Conservation (phyloP, 2,113 vertebrate species). For the Cochlearius cochlearius region DNA sequence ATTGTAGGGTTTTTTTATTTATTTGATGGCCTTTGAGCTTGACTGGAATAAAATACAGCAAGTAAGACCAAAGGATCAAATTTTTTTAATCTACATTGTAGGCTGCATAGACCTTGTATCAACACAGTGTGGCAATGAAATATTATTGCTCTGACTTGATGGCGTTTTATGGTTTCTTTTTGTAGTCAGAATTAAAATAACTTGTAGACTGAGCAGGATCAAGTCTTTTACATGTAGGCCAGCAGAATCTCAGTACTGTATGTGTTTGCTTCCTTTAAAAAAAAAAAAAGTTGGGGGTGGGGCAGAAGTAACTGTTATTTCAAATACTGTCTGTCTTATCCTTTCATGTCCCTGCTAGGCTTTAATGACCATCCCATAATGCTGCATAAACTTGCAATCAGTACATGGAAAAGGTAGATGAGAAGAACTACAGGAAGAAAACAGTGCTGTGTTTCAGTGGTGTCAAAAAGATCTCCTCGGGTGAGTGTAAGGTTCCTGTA, state of each 20-base stretch:
- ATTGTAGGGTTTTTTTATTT: too few relatives aligned
- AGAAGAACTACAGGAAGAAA: neutral
- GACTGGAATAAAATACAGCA: neutral
- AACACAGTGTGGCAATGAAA: neutral
- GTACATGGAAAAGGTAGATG: neutral
- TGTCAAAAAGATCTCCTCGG: neutral
- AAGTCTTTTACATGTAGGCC: neutral
- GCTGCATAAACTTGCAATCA: neutral
- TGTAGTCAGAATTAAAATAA: neutral
- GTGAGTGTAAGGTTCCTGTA: neutral
- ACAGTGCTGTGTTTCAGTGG: neutral
- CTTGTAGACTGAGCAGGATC: neutral
- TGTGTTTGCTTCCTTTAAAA: neutral
- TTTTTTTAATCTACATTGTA: neutral
- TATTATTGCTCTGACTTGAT: neutral
- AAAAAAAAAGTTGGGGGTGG: accelerated
- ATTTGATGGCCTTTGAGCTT: neutral
- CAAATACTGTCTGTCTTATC: neutral
- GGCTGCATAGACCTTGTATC: neutral
- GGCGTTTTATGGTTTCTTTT: neutral
- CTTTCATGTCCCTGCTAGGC: neutral
- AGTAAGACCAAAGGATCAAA: neutral
- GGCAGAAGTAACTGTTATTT: neutral
- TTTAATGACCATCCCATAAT: neutral
- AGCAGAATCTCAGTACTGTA: neutral